A percentile compares a stretch with the other conserved stretches of the same genome.
Evolutionary conservation across 2,113 vertebrate species (phyloP).

Genomic region (Psittacula cyanocephala): DNA sequence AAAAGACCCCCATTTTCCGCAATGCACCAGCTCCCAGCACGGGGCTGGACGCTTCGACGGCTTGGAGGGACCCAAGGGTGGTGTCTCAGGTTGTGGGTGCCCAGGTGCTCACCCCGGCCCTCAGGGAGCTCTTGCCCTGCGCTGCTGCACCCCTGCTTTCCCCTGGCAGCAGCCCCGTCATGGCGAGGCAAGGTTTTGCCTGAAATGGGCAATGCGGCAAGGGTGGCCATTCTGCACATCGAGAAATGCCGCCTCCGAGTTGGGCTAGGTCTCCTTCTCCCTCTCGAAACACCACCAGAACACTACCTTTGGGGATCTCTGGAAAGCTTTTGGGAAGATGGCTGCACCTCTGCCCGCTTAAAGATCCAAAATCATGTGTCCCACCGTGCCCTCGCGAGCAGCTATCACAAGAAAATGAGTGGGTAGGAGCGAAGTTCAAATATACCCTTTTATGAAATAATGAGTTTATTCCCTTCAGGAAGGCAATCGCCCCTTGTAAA

Average conservation of each 20-base stretch:
- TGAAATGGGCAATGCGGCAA: neutral
- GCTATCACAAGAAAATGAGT: neutral
- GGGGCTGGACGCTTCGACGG: neutral
- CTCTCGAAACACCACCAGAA: neutral
- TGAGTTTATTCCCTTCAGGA: neutral
- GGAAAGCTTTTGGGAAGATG: neutral
- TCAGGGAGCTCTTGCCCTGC: neutral
- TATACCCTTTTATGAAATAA: neutral
- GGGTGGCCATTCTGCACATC: neutral
- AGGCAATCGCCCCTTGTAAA: neutral
- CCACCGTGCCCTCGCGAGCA: neutral
- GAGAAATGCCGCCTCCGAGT: neutral
- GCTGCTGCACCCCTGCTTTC: neutral
- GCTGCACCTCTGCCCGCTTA: neutral
- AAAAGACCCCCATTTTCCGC: slow-evolving; percentile 33
- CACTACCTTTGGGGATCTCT: neutral
- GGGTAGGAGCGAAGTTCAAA: neutral
- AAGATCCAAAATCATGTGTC: neutral
- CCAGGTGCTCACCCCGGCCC: neutral
- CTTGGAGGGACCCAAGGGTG: neutral
- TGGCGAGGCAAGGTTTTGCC: neutral
- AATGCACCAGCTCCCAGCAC: slow-evolving; percentile 20
- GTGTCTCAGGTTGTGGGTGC: neutral
- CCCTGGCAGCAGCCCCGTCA: neutral
- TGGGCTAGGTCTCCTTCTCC: neutral